Percentiles rank a stretch among this genome's conserved stretches.
Conservation (phyloP, 2,888 invertebrate genomes). For the Drosophila picticornis region DNA sequence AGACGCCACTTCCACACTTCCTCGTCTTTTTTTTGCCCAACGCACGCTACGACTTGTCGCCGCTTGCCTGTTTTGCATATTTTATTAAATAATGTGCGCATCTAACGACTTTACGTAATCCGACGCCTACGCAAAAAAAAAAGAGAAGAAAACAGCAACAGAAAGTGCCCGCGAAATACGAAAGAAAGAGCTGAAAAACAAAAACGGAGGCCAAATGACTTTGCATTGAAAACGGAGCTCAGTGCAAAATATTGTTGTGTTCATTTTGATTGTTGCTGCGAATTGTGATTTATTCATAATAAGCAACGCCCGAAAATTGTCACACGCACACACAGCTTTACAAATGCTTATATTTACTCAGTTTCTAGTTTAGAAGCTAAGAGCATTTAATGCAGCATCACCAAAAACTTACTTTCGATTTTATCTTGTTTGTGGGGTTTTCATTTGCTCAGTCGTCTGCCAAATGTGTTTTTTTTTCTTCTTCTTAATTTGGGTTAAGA, state of each 20-base stretch:
- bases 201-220: constrained; percentile 42
- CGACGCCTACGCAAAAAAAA: constrained; percentile 19
- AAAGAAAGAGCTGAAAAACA: constrained; percentile 35
- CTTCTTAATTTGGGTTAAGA: constrained; percentile 61
- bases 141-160: constrained; percentile 7
- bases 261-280: constrained; percentile 37
- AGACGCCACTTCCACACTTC: constrained; percentile 39
- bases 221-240: constrained; percentile 42
- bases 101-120: constrained; percentile 72
- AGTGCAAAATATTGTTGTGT: constrained; percentile 33
- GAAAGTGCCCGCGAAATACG: constrained; percentile 40
- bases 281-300: constrained; percentile 55
- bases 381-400: constrained; percentile 10
- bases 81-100: constrained; percentile 66
- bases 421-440: constrained; percentile 3
- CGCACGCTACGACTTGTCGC: constrained; percentile 30
- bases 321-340: constrained; percentile 31
- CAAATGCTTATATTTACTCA: constrained; percentile 26
- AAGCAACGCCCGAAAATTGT: constrained; percentile 43
- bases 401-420: constrained; percentile 10
- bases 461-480: constrained; percentile 17
- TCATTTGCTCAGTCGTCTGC: constrained; percentile 23
- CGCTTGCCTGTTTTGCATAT: constrained; percentile 64
- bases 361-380: constrained; percentile 35
- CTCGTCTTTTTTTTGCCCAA: constrained; percentile 33